phyloP scores from a whole-genome alignment of 2,888 invertebrate genomes.

The Halictus ligatus region DNA sequence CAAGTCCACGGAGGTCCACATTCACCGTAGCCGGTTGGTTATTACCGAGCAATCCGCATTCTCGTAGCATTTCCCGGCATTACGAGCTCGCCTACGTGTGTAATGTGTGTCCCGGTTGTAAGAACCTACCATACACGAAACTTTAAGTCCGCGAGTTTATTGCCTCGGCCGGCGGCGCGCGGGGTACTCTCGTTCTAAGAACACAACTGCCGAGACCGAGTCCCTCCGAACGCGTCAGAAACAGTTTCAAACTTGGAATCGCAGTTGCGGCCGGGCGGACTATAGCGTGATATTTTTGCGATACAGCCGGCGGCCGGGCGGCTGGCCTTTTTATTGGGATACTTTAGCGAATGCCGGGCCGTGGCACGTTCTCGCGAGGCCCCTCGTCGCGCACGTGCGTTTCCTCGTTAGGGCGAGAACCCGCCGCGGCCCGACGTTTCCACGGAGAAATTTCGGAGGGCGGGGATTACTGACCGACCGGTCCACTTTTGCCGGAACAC shows the following conservation, averaged over 20 bases:
- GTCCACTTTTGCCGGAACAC: background rate
- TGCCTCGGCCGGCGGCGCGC: constrained; percentile 34
- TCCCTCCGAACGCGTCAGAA: constrained; percentile 31
- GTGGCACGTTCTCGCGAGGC: constrained; percentile 24
- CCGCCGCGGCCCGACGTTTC: background rate
- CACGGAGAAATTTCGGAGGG: constrained; percentile 49
- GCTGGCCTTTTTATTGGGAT: constrained; percentile 59
- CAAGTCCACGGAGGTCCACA: constrained; percentile 29
- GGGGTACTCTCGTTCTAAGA: constrained; percentile 39
- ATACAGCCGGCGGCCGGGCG: constrained; percentile 33
- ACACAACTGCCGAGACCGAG: constrained; percentile 24
- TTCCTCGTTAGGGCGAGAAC: constrained; percentile 57
- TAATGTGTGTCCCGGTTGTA: constrained; percentile 49
- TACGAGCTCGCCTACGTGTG: constrained; percentile 41
- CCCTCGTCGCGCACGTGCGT: constrained; percentile 36
- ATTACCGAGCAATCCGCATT: constrained; percentile 42
- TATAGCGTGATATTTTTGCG: constrained; percentile 50
- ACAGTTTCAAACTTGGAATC: constrained; percentile 46
- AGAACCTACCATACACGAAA: constrained; percentile 54
- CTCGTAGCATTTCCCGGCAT: constrained; percentile 42
- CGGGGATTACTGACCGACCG: constrained; percentile 16
- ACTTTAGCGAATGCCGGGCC: constrained; percentile 46
- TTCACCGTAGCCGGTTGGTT: constrained; percentile 22
- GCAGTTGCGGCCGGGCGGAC: constrained; percentile 24
- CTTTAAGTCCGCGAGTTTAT: constrained; percentile 51